phyloP scores from a whole-genome alignment of 2,113 vertebrate species.

The Bolborhynchus lineola region DNA sequence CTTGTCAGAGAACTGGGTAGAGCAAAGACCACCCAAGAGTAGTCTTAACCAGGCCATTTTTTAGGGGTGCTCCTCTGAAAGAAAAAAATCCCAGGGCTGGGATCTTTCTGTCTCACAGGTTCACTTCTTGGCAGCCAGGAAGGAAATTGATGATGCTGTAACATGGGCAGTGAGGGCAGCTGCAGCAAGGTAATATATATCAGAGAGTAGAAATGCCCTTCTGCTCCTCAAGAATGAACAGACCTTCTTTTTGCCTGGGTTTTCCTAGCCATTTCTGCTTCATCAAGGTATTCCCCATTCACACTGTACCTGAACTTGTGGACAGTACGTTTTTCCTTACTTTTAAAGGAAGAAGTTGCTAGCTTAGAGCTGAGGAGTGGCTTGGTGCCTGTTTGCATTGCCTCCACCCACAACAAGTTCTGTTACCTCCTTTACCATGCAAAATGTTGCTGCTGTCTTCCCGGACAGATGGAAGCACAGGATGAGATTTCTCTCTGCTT shows the following conservation, averaged over 20 bases:
- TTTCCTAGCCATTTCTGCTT: neutral
- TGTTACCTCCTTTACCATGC: neutral
- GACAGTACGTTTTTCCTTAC: neutral
- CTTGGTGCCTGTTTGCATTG: neutral
- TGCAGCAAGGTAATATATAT: neutral
- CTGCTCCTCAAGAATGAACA: neutral
- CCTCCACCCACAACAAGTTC: neutral
- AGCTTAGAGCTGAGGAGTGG: rapidly evolving
- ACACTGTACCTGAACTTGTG: neutral
- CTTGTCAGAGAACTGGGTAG: neutral
- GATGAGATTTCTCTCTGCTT: neutral
- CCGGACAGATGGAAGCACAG: neutral
- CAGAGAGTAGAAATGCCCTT: neutral
- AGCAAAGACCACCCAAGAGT: neutral
- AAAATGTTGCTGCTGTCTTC: neutral
- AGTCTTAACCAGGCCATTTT: neutral
- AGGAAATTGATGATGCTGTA: neutral
- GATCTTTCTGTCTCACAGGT: neutral
- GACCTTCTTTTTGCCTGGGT: neutral
- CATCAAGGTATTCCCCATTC: neutral
- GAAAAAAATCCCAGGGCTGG: neutral
- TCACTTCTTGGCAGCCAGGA: neutral
- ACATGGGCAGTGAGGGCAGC: neutral
- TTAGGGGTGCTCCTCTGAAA: neutral
- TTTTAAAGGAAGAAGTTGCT: neutral